A percentile compares a stretch with the other conserved stretches of the same genome.
These are phyloP conservation scores for Balaeniceps rex DNA, from an alignment of 2,113 vertebrate species.

Conservation along the genomic window DNA sequence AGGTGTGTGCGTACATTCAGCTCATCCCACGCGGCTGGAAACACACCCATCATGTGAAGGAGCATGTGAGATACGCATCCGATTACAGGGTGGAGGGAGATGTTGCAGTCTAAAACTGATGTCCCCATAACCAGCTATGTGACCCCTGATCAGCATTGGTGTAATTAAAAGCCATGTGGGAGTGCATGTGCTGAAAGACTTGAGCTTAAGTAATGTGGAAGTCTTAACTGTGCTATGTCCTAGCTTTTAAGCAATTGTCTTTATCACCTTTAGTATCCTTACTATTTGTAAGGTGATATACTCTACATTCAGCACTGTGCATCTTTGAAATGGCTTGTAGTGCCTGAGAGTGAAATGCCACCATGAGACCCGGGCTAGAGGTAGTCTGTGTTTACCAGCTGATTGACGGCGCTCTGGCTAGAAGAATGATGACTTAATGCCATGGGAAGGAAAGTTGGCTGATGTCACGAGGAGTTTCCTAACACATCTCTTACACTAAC, in stretches of 20 bases:
- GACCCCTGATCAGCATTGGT: not conserved
- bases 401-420: not conserved
- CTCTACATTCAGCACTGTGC: not conserved
- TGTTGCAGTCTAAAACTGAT: not conserved
- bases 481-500: not conserved
- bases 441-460: not conserved
- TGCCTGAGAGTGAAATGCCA: not conserved
- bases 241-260: not conserved
- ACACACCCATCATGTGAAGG: not conserved
- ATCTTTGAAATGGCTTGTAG: not conserved
- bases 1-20: not conserved
- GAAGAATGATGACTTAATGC: not conserved
- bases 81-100: not conserved
- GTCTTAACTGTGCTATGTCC: not conserved
- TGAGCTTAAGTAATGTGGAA: not conserved
- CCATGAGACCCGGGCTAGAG: not conserved
- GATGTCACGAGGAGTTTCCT: not conserved
- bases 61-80: accelerated
- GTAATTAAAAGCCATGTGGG: not conserved
- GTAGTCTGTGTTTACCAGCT: not conserved
- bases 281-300: not conserved
- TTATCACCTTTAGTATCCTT: not conserved
- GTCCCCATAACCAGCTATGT: not conserved
- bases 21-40: not conserved
- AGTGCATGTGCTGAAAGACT: not conserved